phyloP scores from a whole-genome alignment of 2,797 vertebrate genomes.

The Mionectes olivaceus region DNA sequence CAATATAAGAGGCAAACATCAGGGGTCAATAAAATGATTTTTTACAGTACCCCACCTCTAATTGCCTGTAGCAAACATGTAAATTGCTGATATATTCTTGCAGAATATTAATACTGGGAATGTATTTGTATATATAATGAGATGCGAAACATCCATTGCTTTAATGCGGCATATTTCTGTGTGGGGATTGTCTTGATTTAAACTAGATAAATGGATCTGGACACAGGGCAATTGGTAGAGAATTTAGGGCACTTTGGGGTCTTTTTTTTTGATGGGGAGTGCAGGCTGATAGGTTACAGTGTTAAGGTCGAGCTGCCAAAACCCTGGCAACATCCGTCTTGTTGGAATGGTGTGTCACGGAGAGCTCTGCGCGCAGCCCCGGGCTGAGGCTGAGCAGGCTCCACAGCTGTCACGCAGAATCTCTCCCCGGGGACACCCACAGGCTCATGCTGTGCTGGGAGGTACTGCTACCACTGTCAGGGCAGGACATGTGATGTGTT shows the following conservation, averaged over 20 bases:
- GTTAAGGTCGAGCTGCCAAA: slow-evolving; percentile 34
- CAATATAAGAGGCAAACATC: background rate
- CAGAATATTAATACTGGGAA: background rate
- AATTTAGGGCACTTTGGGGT: slow-evolving; percentile 46
- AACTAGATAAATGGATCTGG: background rate
- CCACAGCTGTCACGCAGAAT: background rate
- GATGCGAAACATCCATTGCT: background rate
- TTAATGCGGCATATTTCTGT: background rate
- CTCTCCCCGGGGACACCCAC: background rate
- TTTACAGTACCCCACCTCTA: background rate
- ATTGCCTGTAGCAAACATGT: background rate
- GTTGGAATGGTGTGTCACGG: accelerated
- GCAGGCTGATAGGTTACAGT: slow-evolving; percentile 18
- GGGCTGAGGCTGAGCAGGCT: slow-evolving; percentile 54
- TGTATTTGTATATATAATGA: background rate
- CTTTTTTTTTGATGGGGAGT: slow-evolving; percentile 2
- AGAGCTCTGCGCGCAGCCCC: background rate
- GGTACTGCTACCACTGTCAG: background rate
- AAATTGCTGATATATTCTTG: background rate
- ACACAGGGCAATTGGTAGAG: background rate
- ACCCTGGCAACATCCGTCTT: background rate
- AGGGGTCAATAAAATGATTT: background rate
- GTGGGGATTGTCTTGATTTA: slow-evolving; percentile 7
- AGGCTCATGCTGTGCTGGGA: background rate
- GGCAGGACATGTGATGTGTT: background rate